Base-by-base conservation (phyloP, 2,888 invertebrate species). In the Mythimna pallens region DNA sequence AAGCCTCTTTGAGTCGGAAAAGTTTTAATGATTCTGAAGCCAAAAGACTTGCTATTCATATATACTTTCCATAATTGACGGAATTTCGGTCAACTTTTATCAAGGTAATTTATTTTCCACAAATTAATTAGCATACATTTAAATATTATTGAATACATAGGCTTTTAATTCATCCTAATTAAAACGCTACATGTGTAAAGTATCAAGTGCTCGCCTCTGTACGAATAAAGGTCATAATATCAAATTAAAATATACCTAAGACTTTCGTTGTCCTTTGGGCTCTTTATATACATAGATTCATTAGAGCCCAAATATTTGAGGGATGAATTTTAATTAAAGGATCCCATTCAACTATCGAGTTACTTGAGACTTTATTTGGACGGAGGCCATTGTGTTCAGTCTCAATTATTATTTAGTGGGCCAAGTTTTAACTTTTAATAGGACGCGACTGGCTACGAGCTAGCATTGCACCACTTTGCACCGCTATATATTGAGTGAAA, bases 21-120 rank as follows among this genome's bases (percentile, higher is more conserved):
- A 92, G 86, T 92, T 92, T 91, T 92, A 92, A 93, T 91, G 90
- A 92, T 90, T 87, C 89, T 86, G 73, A 73, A 76, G 65, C 73
- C 73, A 76, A 85, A 67, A 74, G 62, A 73, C 80, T 77, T 80
- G 77, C 79, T 82, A 76, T 77, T 78, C 80, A 79, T 76, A 75
- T 73, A 81, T 81, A 80, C 81, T 80, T 84, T 82, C 75, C 85
- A 71, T 71, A 64, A 64, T 66, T 73, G 72, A 78, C 68, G 61
- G 79, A 84, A 76, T 72, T 74, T 76, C 57, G 64, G 68, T 77
- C 57, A 73, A 81, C 65, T 74, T 85, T 68, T 72, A 73, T 47
- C 43, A 63, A 62, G 67, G 55, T 73, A 50, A 74, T 72, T 81
- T 69, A 66, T 73, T 61, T 78, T 55, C 22, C 64, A 65, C 67